Evolutionary conservation across 2,113 vertebrate genomes (phyloP), one percentile per base, ranked within the genome.

Genomic region (Proterorhinus semilunaris): DNA sequence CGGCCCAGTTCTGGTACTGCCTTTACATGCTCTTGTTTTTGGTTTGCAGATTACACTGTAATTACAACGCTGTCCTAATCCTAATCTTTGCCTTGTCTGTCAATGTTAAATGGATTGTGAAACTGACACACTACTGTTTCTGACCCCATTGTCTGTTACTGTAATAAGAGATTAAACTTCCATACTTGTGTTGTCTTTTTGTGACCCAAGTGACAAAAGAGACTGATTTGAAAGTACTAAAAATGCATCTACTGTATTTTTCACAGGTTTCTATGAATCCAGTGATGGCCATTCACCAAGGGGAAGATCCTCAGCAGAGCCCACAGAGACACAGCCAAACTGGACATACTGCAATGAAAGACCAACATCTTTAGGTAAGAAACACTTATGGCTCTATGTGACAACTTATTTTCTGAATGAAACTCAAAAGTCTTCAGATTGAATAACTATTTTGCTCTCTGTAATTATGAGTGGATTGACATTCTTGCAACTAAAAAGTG

Each of bases 331-430:
- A 1, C 66, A 72, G 12, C 88, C 92, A 21, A 82, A 87, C 74
- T 92, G 91, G 82, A 76, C 83, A 71, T 90, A 92, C 67, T 85
- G 87, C 74, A 93, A 80, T 0, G 93, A 95, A 86, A 93, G 95
- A 69, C 94, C 94, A 55, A 96, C 93, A 88, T 95, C 95, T 69
- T 74, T 94, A 79, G 95, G 96, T 97, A 89, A 94, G 94, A 76
- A 68, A 57, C 43, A 61, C 2, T 36, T 13, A 47, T 36, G 27
- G 27, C 46, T 47, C 6, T 47, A 36, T 36, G 27, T 36, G 27
- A 36, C 27, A 36, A 5, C 27, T 36, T 3, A 36, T 36, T 36
- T 36, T 36, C 27, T 36, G 27, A 36, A 36, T 36, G 27, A 36
- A 36, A 21, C 21, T 21, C 21, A 21, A 21, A 21, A 21, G 21